A percentile compares a stretch with the other conserved stretches of the same genome.
Evolutionary conservation across 2,797 vertebrate species (phyloP).

Genomic region (Sebastes baramenuke): DNA sequence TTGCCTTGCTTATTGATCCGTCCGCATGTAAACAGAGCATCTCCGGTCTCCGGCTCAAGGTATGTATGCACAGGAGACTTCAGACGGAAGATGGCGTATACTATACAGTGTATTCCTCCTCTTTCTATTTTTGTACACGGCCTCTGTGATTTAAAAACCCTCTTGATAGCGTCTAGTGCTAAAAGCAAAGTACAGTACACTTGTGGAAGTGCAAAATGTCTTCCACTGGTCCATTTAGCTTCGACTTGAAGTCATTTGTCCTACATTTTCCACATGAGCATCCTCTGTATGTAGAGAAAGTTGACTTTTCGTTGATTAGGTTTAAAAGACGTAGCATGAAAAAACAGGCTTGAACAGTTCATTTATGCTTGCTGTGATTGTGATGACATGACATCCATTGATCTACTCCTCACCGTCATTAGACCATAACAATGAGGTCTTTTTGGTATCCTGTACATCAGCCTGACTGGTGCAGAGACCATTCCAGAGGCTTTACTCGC

Average conservation of each 20-base stretch:
- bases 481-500: constrained; percentile 30
- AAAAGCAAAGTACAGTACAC: constrained; percentile 35
- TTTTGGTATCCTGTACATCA: constrained; percentile 6
- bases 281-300: not conserved
- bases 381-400: constrained; percentile 27
- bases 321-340: constrained; percentile 9
- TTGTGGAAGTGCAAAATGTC: constrained; percentile 35
- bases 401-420: constrained; percentile 31
- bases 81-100: constrained; percentile 27
- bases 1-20: constrained; percentile 64
- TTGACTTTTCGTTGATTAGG: not conserved
- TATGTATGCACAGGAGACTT: constrained; percentile 67
- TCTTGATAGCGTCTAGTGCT: constrained; percentile 40
- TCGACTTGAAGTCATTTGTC: constrained; percentile 15
- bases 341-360: not conserved
- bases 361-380: constrained; percentile 1
- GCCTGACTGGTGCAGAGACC: constrained; percentile 47
- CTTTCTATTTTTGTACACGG: constrained; percentile 60
- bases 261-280: constrained; percentile 9
- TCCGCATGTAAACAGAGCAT: constrained; percentile 65
- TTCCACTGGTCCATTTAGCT: constrained; percentile 5
- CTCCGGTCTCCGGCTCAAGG: constrained; percentile 50
- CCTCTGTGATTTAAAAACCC: constrained; percentile 54
- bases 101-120: constrained; percentile 30
- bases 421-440: constrained; percentile 24